These are phyloP conservation scores for Xiphydria camelus DNA, from an alignment of 2,888 invertebrate species.

Conservation along the genomic window DNA sequence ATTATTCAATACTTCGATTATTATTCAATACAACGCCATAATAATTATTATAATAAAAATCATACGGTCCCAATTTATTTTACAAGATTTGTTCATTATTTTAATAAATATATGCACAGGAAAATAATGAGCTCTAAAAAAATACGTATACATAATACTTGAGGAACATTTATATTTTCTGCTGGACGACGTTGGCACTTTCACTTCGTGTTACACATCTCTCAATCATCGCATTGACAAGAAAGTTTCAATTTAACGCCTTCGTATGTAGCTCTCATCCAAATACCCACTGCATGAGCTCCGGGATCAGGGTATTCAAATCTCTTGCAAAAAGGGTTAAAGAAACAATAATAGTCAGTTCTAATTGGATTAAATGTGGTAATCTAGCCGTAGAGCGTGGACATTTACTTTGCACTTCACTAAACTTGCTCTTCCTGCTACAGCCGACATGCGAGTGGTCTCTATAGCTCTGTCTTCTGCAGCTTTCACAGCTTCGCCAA, in stretches of 20 bases:
- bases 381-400: neutral
- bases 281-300: conserved; percentile 64
- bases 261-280: conserved; percentile 62
- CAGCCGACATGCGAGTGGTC: conserved; percentile 18
- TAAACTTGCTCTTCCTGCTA: conserved; percentile 59
- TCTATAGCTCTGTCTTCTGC: conserved; percentile 52
- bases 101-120: too few relatives aligned
- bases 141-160: too few relatives aligned
- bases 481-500: conserved; percentile 50
- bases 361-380: neutral
- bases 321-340: conserved; percentile 16
- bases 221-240: conserved; percentile 12
- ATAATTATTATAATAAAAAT: too few relatives aligned
- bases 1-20: too few relatives aligned
- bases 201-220: too few relatives aligned
- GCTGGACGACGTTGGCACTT: too few relatives aligned
- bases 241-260: conserved; percentile 52
- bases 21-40: too few relatives aligned
- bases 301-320: conserved; percentile 62
- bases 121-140: too few relatives aligned
- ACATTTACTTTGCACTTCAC: conserved; percentile 14
- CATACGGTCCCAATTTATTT: too few relatives aligned
- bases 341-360: neutral
- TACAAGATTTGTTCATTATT: too few relatives aligned
- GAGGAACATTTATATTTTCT: too few relatives aligned